Base-by-base conservation (phyloP, 2,113 vertebrate genomes). In the Spermophilus dauricus region DNA sequence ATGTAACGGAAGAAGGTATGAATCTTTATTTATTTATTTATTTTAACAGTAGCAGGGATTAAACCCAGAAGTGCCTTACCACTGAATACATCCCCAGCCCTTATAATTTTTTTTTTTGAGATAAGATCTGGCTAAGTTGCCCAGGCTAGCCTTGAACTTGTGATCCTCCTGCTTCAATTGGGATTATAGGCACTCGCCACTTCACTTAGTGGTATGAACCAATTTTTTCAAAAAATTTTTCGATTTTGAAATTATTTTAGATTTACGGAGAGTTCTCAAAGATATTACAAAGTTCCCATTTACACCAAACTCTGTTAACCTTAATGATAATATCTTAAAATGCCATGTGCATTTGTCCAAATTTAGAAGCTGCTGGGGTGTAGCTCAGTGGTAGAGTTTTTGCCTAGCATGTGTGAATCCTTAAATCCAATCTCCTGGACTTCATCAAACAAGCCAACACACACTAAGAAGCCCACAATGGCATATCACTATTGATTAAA, bases 161-260 rank as follows among this genome's bases (percentile, higher is more conserved):
- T 34, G 30, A 69, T 69, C 32, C 30, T 69, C 14, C 67, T 69
- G 65, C 67, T 34, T 69, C 13, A 34, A 6, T 28, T 69, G 67
- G 32, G 14, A 69, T 69, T 69, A 69, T 5, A 34, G 30, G 14
- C 67, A 34, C 13, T 7, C 16, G 14, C 32, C 14, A 34, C 67
- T 69, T 32, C 14, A 34, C 13, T 2, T 16, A 34, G 4, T 69
- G 30, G 3, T 76, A 76, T 90, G 70, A 87, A 51, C 51, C 4
- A 22, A 22, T 70, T 80, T 92, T 78, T 88, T 22, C 56, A 67
- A 78, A 67, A 77, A 56, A 30, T 4, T 22, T 85, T 73, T 86
- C 51, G 42, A 82, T 53, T 80, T 76, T 80, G 65, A 34, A 95
- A 76, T 65, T 48, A 75, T 76, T 96, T 97, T 89, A 76, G 30